Evolutionary conservation across 1,140 invertebrate genomes (phyloP).

Genomic region (Drosophila miranda): DNA sequence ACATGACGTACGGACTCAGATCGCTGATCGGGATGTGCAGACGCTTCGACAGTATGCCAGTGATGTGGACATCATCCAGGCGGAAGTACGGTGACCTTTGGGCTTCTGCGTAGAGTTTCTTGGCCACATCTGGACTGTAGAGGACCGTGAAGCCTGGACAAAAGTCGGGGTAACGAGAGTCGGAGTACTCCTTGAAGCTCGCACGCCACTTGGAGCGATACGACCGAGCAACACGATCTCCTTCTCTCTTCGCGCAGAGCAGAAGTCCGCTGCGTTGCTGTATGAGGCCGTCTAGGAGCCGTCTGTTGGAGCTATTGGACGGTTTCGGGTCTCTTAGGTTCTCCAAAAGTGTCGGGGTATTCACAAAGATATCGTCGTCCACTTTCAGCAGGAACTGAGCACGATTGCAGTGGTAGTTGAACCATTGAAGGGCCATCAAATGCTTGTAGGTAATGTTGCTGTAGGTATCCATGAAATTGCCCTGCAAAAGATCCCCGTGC

Average conservation of each 20-base stretch:
- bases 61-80: slow-evolving; percentile 93
- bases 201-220: slow-evolving; percentile 90
- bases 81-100: slow-evolving; percentile 88
- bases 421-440: slow-evolving; percentile 92
- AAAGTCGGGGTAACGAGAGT: slow-evolving; percentile 86
- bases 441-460: slow-evolving; percentile 94
- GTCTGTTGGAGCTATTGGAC: neutral
- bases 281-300: neutral
- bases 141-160: slow-evolving; percentile 89
- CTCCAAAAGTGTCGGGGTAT: slow-evolving; percentile 85
- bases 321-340: slow-evolving; percentile 83
- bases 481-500: slow-evolving; percentile 89
- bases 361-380: slow-evolving; percentile 91
- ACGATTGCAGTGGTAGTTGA: slow-evolving; percentile 86
- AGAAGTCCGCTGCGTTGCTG: slow-evolving; percentile 82
- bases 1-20: slow-evolving; percentile 83
- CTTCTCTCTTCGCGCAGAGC: slow-evolving; percentile 83
- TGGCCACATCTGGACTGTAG: slow-evolving; percentile 88
- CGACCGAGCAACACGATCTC: slow-evolving; percentile 84
- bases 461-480: slow-evolving; percentile 90
- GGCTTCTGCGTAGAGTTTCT: slow-evolving; percentile 85
- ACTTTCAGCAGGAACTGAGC: slow-evolving; percentile 89
- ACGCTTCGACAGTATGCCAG: slow-evolving; percentile 87
- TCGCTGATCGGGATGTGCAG: slow-evolving; percentile 84
- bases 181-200: slow-evolving; percentile 86